Base-by-base conservation (phyloP, 2,888 invertebrate genomes). In the Euphydryas editha region DNA sequence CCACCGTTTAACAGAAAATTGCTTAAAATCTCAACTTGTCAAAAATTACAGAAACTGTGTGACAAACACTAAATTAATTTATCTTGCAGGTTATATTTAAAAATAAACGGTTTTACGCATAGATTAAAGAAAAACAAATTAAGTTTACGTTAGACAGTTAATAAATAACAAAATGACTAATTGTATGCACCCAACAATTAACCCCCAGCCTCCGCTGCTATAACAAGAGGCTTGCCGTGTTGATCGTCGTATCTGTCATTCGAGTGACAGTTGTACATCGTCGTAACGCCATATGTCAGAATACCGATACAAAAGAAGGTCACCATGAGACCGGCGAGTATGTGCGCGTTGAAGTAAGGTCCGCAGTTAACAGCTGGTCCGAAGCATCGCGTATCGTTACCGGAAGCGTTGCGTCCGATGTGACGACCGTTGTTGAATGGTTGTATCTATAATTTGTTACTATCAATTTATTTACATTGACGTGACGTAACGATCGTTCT, bases 191-290 rank as follows among this genome's bases (percentile, higher is more conserved):
- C 5, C 8, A 20, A 20, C 11, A 47, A 15, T 73, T 60, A 44
- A 69, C 54, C 69, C 10, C 69, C 67, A 11, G 59, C 67, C 46
- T 70, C 69, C 2, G 54, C 37, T 1, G 65, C 65, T 11, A 70
- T 70, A 4, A 65, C 68, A 13, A 81, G 57, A 1, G 73, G 72
- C 47, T 83, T 84, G 0, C 77, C 76, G 1, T 82, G 74, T 0
- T 83, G 78, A 39, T 88, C 88, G 3, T 88, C 88, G 44, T 71
- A 85, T 10, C 76, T 80, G 59, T 81, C 74, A 46, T 85, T 84
- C 0, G 74, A 8, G 0, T 65, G 56, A 20, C 81, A 78, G 37
- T 80, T 79, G 13, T 68, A 73, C 2, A 88, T 8, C 0, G 70
- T 62, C 0, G 71, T 2, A 0, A 87, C 2, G 0, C 85, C 90